Conservation (phyloP, 2,888 invertebrate species). For the Hipparchia semele region DNA sequence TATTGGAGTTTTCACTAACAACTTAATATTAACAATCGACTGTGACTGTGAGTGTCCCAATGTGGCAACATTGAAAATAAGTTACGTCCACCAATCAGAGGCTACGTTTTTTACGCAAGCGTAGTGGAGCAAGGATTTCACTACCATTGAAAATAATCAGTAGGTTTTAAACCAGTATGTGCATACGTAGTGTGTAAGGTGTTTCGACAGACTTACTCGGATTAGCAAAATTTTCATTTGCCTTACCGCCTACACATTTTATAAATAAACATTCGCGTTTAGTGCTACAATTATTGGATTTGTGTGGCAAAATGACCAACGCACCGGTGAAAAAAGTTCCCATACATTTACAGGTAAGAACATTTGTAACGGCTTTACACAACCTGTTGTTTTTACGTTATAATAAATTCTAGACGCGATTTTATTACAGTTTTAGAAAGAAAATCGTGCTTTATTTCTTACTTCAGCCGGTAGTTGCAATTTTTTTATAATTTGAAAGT, state of each 20-base stretch:
- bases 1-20: background rate
- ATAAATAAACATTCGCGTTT: slow-evolving; percentile 69
- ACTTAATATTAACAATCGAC: background rate
- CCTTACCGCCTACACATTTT: slow-evolving; percentile 65
- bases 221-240: slow-evolving; percentile 55
- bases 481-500: background rate
- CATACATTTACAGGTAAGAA: slow-evolving; percentile 94
- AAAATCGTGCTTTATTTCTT: background rate
- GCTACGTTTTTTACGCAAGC: slow-evolving; percentile 65
- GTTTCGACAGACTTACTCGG: slow-evolving; percentile 28
- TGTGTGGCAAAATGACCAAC: slow-evolving; percentile 78
- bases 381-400: slow-evolving; percentile 64
- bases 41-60: background rate
- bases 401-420: slow-evolving; percentile 38
- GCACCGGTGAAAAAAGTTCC: slow-evolving; percentile 97
- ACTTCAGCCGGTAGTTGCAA: background rate
- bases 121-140: slow-evolving; percentile 63
- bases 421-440: slow-evolving; percentile 8
- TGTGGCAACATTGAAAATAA: slow-evolving; percentile 24
- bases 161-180: slow-evolving; percentile 61
- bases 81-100: slow-evolving; percentile 32
- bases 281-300: slow-evolving; percentile 64
- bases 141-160: slow-evolving; percentile 60
- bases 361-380: slow-evolving; percentile 39
- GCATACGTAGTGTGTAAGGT: slow-evolving; percentile 50